phyloP scores from a whole-genome alignment of 1,140 invertebrate species.

The Pseudachorutes palmiensis region DNA sequence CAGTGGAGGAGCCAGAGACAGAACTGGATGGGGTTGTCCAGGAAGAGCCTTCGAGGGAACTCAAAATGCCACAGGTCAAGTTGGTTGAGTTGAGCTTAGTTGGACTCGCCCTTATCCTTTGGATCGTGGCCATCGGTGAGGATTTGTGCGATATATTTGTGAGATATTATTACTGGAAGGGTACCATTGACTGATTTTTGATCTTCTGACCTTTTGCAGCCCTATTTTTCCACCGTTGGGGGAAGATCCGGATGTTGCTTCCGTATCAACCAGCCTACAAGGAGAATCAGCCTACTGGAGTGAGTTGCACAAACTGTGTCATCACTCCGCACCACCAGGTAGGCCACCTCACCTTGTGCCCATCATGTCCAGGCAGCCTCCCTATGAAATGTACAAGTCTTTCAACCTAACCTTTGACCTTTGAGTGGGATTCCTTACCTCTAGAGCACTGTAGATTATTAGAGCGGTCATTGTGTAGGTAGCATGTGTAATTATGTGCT shows the following conservation, averaged over 20 bases:
- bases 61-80: constrained; percentile 54
- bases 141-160: background rate
- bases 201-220: constrained; percentile 43
- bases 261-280: constrained; percentile 87
- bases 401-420: no score
- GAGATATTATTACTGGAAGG: constrained; percentile 44
- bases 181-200: background rate
- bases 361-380: background rate
- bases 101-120: constrained; percentile 71
- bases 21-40: constrained; percentile 8
- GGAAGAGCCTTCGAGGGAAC: constrained; percentile 2
- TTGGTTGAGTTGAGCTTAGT: constrained; percentile 81
- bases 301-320: constrained; percentile 35
- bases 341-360: no score
- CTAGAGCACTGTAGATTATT: no score
- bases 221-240: constrained; percentile 61
- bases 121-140: constrained; percentile 68
- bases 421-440: no score
- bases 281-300: constrained; percentile 45
- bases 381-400: background rate
- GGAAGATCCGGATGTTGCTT: constrained; percentile 79
- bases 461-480: no score
- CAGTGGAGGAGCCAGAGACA: constrained; percentile 22
- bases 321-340: constrained; percentile 38
- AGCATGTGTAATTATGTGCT: no score